Percentiles rank a stretch among this genome's conserved stretches.
These are phyloP conservation scores for Moxostoma hubbsi DNA, from an alignment of 2,797 vertebrate species.

Conservation along the genomic window DNA sequence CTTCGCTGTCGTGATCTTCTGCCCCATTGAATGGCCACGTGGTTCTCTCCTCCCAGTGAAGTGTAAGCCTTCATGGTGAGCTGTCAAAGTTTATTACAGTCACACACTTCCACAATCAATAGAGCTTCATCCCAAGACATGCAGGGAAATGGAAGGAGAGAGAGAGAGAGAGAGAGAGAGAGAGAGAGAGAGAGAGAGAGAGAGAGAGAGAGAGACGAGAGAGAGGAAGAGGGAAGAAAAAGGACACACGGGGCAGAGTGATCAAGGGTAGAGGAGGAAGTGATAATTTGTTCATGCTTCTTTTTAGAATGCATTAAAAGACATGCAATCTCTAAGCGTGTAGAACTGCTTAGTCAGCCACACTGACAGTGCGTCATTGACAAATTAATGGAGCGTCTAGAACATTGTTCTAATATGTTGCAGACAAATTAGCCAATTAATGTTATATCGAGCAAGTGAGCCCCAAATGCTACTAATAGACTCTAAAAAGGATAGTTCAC, in stretches of 20 bases:
- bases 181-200: neutral
- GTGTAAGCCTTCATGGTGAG: slow-evolving; percentile 63
- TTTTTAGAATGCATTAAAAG: slow-evolving; percentile 27
- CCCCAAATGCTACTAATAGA: too few relatives aligned
- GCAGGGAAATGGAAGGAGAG: slow-evolving; percentile 2
- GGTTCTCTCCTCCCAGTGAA: slow-evolving; percentile 64
- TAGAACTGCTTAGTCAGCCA: slow-evolving; percentile 16
- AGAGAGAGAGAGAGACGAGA: neutral
- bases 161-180: slow-evolving; percentile 6
- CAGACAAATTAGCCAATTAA: slow-evolving; percentile 11
- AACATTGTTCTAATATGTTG: neutral
- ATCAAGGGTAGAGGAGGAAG: slow-evolving; percentile 27
- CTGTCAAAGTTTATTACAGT: slow-evolving; percentile 79
- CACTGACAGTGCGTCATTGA: neutral
- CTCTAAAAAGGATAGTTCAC: too few relatives aligned
- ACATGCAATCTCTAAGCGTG: slow-evolving; percentile 4
- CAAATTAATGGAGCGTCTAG: neutral
- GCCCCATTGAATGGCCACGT: slow-evolving; percentile 61
- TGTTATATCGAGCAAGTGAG: too few relatives aligned
- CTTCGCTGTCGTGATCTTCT: slow-evolving; percentile 67
- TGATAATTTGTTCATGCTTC: slow-evolving; percentile 4
- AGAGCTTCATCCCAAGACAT: slow-evolving; percentile 72
- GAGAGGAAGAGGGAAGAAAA: neutral
- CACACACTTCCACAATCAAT: slow-evolving; percentile 78
- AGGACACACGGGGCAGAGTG: slow-evolving; percentile 40